Evolutionary conservation across 2,797 vertebrate genomes (phyloP), one percentile per base, ranked within the genome.

Genomic region (Sandelia bainsii): DNA sequence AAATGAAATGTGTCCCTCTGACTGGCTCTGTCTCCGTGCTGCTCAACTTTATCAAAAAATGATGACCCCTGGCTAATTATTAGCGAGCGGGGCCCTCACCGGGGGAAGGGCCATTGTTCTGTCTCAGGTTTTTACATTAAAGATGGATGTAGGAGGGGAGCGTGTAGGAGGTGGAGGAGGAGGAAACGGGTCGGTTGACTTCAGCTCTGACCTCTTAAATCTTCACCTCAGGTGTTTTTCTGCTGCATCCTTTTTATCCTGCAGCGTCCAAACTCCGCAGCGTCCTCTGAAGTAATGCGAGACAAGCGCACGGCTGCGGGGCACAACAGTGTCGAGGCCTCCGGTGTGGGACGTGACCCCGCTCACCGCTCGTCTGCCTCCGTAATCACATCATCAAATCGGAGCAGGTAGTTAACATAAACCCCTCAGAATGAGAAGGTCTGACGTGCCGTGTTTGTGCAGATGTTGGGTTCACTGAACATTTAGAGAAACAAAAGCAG

Each of bases 31-130:
- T 19, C 62, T 65, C 69, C 40, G 56, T 17, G 74, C 72, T n/a
- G 59, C 77, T 69, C 68, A n/a, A 52, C 69, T 66, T 77, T 86
- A 89, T 93, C 88, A 92, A 90, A 92, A 91, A 93, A 86, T 89
- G 72, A 90, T 93, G 92, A 92, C 91, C 90, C 77, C 73, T 12
- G 66, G 87, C 87, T 93, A 90, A 94, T 93, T 90, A 93, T 92
- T 69, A 82, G 81, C 4, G 6, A 79, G 83, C 56, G 16, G 72
- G 69, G 58, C 75, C 77, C 39, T 59, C 78, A 65, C 59, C 50
- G 0, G 45, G 87, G 87, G 87, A 84, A 14, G 56, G 65, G 81
- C 79, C 84, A 85, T 91, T 91, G 92, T 90, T 91, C 88, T 79
- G 79, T 60, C 22, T 39, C 76, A 86, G 83, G 84, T 85, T 86